These are phyloP conservation scores for Plodia interpunctella DNA, from an alignment of 1,140 invertebrate species.

Conservation along the genomic window DNA sequence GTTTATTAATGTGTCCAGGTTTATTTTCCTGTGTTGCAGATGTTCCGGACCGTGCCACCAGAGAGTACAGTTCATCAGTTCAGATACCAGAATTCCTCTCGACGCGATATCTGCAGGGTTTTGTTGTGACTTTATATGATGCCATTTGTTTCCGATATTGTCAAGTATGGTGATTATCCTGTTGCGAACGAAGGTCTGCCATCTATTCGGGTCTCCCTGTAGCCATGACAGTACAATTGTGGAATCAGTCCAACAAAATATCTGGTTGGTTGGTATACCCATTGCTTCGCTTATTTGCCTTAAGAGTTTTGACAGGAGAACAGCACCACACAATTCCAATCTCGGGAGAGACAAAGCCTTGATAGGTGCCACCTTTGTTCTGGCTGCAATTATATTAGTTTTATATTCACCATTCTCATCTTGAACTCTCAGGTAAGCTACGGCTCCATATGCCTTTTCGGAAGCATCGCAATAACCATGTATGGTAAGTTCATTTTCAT, in stretches of 20 bases:
- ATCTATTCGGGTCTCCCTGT: not conserved
- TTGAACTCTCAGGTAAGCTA: constrained; percentile 26
- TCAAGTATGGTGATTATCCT: not conserved
- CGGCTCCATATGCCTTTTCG: constrained; percentile 30
- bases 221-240: constrained; percentile 12
- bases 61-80: constrained; percentile 26
- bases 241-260: constrained; percentile 21
- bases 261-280: constrained; percentile 5
- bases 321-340: constrained; percentile 13
- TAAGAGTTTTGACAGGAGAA: constrained; percentile 16
- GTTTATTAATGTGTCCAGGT: not conserved
- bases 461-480: constrained; percentile 46
- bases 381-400: constrained; percentile 14
- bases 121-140: constrained; percentile 16
- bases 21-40: constrained; percentile 17
- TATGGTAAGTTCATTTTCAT: constrained; percentile 25
- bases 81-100: constrained; percentile 35
- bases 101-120: constrained; percentile 66
- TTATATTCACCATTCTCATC: constrained; percentile 13
- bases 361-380: constrained; percentile 31
- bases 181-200: constrained; percentile 9
- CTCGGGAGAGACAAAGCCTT: constrained; percentile 40
- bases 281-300: constrained; percentile 12
- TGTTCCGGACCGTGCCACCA: constrained; percentile 50
- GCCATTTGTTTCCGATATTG: constrained; percentile 10